phyloP scores from a whole-genome alignment of 2,888 invertebrate species.

The Deilephila elpenor region DNA sequence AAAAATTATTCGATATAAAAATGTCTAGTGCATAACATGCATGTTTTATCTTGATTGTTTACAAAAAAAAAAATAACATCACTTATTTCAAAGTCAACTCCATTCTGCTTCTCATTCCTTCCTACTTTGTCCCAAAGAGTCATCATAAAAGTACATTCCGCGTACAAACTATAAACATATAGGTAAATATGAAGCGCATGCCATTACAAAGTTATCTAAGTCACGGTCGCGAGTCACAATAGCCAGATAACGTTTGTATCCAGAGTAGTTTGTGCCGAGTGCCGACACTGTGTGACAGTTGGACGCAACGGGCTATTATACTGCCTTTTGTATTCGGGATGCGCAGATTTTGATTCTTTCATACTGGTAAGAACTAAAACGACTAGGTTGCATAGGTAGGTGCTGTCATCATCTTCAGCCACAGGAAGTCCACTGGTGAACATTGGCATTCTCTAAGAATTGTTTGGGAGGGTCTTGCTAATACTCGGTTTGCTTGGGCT shows the following conservation, averaged over 20 bases:
- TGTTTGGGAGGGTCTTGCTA: no score
- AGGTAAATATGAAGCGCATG: slow-evolving; percentile 38
- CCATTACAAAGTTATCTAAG: slow-evolving; percentile 49
- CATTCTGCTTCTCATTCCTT: not conserved
- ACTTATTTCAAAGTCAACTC: not conserved
- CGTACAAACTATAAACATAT: not conserved
- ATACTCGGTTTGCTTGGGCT: no score
- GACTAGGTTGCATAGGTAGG: not conserved
- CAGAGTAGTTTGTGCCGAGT: slow-evolving; percentile 26
- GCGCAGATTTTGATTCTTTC: not conserved
- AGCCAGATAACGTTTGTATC: slow-evolving; percentile 45
- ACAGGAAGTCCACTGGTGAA: no score
- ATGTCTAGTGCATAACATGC: no score
- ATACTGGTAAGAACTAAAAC: not conserved
- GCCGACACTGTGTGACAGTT: slow-evolving; percentile 25
- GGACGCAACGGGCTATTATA: slow-evolving; percentile 2
- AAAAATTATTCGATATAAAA: no score
- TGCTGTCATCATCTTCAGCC: not conserved
- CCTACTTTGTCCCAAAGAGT: not conserved
- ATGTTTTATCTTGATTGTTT: no score
- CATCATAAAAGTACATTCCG: not conserved
- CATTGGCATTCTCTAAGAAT: no score
- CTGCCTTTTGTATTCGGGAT: not conserved
- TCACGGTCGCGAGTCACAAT: slow-evolving; percentile 52
- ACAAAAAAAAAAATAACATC: no score